phyloP scores from a whole-genome alignment of 2,888 invertebrate genomes.

The Copidosoma aretas region DNA sequence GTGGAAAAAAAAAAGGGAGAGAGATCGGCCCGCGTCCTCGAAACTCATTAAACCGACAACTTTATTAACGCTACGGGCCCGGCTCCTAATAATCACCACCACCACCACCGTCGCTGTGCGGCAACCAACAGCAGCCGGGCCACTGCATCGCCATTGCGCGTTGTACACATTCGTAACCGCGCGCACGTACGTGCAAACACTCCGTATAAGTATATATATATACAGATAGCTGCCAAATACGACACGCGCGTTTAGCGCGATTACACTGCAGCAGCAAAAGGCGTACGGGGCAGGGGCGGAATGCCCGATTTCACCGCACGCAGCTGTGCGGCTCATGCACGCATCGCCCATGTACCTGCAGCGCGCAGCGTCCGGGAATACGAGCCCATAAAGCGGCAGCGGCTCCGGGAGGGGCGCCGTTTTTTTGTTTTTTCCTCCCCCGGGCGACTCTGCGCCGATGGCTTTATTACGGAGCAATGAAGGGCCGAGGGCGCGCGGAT shows the following conservation, averaged over 20 bases:
- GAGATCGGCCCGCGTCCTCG: neutral
- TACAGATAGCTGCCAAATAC: neutral
- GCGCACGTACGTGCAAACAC: too few species aligned
- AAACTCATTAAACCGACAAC: conserved; percentile 6
- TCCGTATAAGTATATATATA: too few species aligned
- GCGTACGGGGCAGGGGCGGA: conserved; percentile 16
- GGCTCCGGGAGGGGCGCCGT: neutral
- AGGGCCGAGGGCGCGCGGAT: conserved; percentile 20
- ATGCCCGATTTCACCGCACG: conserved; percentile 29
- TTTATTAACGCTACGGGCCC: conserved; percentile 8
- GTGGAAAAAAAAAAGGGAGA: neutral
- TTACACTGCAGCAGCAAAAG: neutral
- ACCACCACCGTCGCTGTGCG: too few species aligned
- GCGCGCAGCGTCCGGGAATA: too few species aligned
- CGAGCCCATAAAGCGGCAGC: too few species aligned
- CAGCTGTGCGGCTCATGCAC: conserved; percentile 13
- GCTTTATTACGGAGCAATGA: conserved; percentile 38
- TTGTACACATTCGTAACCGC: too few species aligned
- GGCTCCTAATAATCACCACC: too few species aligned
- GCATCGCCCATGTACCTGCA: too few species aligned
- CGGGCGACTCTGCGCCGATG: conserved; percentile 18
- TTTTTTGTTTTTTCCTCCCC: conserved; percentile 18
- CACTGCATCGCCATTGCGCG: too few species aligned
- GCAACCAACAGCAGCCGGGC: too few species aligned
- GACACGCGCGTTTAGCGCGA: conserved; percentile 8